phyloP scores from a whole-genome alignment of 2,888 invertebrate species.

The Meiosimyza decipiens region DNA sequence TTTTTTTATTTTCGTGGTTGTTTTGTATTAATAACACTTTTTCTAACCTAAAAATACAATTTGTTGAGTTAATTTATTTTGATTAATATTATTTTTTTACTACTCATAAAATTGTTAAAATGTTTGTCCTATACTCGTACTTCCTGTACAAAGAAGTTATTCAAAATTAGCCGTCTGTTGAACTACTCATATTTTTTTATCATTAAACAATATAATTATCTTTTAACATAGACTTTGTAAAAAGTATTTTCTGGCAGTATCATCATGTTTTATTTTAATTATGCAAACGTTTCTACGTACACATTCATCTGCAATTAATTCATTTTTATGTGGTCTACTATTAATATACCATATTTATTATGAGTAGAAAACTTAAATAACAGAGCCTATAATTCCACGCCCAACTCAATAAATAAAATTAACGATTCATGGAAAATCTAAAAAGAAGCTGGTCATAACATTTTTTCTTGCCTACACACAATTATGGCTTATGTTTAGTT shows the following conservation, averaged over 20 bases:
- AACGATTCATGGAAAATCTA: too few species aligned
- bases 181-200: not conserved
- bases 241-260: conserved; percentile 1
- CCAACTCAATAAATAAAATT: too few species aligned
- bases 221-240: not conserved
- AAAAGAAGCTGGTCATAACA: too few species aligned
- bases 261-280: not conserved
- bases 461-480: too few species aligned
- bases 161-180: not conserved
- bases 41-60: not conserved
- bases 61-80: not conserved
- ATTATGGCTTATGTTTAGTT: too few species aligned
- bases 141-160: conserved; percentile 15
- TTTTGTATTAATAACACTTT: conserved; percentile 12
- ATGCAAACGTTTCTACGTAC: not conserved
- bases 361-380: too few species aligned
- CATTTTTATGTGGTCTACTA: conserved; percentile 7
- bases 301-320: not conserved
- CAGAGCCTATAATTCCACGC: too few species aligned
- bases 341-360: too few species aligned
- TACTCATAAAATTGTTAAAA: not conserved
- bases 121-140: not conserved
- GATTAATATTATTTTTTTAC: not conserved
- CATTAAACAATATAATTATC: not conserved
- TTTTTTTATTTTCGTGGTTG: conserved; percentile 37